These are phyloP conservation scores for Drosophila athabasca DNA, from an alignment of 1,140 invertebrate species.

Conservation along the genomic window DNA sequence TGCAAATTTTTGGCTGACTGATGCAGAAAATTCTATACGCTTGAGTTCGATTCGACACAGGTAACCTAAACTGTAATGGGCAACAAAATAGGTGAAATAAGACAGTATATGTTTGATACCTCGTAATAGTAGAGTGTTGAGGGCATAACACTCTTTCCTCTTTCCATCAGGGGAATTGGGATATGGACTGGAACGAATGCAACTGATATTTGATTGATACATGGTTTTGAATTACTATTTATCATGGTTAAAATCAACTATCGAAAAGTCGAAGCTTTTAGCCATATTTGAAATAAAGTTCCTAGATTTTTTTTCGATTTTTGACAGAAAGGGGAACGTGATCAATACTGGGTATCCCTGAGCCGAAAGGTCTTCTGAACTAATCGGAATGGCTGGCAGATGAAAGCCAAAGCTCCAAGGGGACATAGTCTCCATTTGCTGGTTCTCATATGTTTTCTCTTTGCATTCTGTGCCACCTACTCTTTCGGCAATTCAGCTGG, in stretches of 20 bases:
- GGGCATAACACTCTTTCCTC: no score
- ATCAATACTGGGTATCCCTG: conserved; percentile 1
- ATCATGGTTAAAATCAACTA: no score
- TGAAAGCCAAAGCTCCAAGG: conserved; percentile 32
- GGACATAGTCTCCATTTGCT: conserved; percentile 32
- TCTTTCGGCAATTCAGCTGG: conserved; percentile 17
- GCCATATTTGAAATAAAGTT: no score
- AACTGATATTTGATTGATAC: no score
- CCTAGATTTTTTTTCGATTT: no score
- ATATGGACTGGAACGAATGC: no score
- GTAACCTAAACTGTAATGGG: conserved; percentile 20
- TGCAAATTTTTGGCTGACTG: conserved; percentile 44
- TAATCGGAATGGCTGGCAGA: neutral
- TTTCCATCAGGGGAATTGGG: no score
- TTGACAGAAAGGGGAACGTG: no score
- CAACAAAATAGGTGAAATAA: neutral
- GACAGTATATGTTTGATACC: neutral
- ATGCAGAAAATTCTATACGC: conserved; percentile 28
- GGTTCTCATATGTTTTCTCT: conserved; percentile 10
- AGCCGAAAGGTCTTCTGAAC: no score
- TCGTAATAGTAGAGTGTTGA: neutral
- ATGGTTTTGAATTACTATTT: no score
- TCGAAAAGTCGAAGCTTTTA: no score
- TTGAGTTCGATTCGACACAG: conserved; percentile 6
- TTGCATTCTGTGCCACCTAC: conserved; percentile 13